phyloP scores from a whole-genome alignment of 35 echinoderm and acorn worm species.

The Amphiura filiformis region DNA sequence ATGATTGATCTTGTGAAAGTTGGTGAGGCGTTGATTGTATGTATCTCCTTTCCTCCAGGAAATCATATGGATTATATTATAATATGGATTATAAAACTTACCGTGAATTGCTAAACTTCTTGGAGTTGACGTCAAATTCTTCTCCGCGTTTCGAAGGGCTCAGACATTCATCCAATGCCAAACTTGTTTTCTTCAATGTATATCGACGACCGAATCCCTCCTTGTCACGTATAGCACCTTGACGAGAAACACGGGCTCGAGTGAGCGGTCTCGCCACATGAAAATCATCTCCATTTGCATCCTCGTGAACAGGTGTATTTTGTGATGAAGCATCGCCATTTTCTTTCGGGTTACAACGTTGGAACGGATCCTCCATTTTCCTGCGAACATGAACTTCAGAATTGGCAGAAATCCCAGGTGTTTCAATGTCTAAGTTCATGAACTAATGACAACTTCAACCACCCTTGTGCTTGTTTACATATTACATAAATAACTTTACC shows the following conservation, averaged over 20 bases:
- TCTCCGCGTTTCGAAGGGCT: not conserved
- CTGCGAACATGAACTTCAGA: not conserved
- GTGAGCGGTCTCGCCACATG: not conserved
- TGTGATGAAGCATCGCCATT: not conserved
- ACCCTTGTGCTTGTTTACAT: not conserved
- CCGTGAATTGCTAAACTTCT: not conserved
- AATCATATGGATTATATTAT: too few species aligned
- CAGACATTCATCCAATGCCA: not conserved
- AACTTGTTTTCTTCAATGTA: not conserved
- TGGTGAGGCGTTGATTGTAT: too few species aligned
- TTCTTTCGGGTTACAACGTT: not conserved
- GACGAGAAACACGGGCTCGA: not conserved
- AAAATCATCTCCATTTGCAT: not conserved
- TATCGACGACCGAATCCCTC: not conserved
- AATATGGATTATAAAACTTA: too few species aligned
- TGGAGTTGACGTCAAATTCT: not conserved
- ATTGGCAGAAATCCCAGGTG: not conserved
- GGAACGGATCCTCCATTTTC: not conserved
- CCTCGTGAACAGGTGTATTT: not conserved
- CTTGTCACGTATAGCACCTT: not conserved
- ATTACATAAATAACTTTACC: not conserved
- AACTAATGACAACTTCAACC: not conserved
- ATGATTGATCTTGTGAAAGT: too few species aligned
- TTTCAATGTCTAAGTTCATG: not conserved
- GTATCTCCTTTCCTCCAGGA: too few species aligned